Evolutionary conservation across 2,888 invertebrate genomes (phyloP), one percentile per base, ranked within the genome.

Genomic region (Entomobrya proxima): DNA sequence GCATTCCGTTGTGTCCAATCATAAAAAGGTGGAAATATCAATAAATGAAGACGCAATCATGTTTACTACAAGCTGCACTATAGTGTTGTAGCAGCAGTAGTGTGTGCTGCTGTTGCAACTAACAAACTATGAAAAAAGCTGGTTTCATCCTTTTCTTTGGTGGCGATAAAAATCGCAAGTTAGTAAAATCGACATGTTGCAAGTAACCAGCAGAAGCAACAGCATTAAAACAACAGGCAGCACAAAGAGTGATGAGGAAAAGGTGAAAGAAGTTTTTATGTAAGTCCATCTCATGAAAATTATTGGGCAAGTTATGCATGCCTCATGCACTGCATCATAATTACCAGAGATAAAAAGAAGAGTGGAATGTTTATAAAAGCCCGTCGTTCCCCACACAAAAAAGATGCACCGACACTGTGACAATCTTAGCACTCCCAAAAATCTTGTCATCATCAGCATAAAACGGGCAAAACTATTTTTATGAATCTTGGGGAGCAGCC

Each of bases 81-180:
- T n/a, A n/a, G n/a, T 15, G 44, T 40, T 40, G 15, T 11, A 35
- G 72, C 47, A 27, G 18, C 64, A 18, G 44, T 15, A 24, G 47
- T 47, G 27, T 72, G 24, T 44, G 74, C 18, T 32, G 32, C 32
- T 50, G 27, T 32, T 35, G 44, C 15, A 72, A 50, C 40, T 47
- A 55, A 72, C 55, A 72, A 47, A 32, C 11, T 7, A 35, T 32
- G 2, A 11, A 55, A 55, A 37, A 75, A 55, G 52, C 55, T 75
- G 52, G 32, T 55, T 75, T 52, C n/a, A n/a, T 67, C 21, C 21
- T 61, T 61, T 69, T 44, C n/a, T 30, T 72, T 13, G 52, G 18
- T 75, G 30, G 24, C 50, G 75, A 75, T 75, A 75, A 75, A 75
- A 75, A 75, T 75, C 75, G 55, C 75, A 75, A 75, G 75, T 75